A percentile compares a stretch with the other conserved stretches of the same genome.
Evolutionary conservation across 2,888 invertebrate genomes (phyloP).

Genomic region (Galeruca laticollis): DNA sequence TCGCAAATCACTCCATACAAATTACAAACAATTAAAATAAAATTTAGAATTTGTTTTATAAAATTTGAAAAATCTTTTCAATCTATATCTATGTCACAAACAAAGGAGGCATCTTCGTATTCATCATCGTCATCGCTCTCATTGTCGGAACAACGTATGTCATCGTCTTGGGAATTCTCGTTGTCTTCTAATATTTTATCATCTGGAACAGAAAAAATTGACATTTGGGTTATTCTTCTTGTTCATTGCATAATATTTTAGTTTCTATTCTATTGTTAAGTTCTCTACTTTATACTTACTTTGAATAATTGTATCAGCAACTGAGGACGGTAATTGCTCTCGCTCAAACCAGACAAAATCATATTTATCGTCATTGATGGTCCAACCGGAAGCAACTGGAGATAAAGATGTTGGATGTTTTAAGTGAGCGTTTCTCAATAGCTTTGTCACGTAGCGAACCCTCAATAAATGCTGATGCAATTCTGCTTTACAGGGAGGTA

Average conservation of each 20-base stretch:
- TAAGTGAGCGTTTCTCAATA: no score
- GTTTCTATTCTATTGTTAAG: slow-evolving; percentile 10
- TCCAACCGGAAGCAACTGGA: slow-evolving; percentile 37
- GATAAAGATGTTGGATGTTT: slow-evolving; percentile 44
- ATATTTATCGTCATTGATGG: slow-evolving; percentile 46
- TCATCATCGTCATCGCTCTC: slow-evolving; percentile 13
- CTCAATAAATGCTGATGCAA: no score
- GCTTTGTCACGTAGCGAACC: no score
- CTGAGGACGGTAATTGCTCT: slow-evolving; percentile 47
- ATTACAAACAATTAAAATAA: neutral
- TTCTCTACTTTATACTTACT: slow-evolving; percentile 33
- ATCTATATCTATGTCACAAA: neutral
- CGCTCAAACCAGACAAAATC: slow-evolving; percentile 49
- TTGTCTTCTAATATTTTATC: slow-evolving; percentile 36
- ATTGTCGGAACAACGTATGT: neutral
- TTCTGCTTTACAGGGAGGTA: no score
- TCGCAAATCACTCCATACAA: neutral
- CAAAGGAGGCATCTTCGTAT: neutral
- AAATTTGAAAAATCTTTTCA: neutral
- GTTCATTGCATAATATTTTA: slow-evolving; percentile 18
- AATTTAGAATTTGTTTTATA: neutral
- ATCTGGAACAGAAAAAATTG: slow-evolving; percentile 35
- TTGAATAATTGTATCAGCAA: slow-evolving; percentile 45
- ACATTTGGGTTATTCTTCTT: slow-evolving; percentile 6
- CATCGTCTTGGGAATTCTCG: slow-evolving; percentile 34